Base-by-base conservation (phyloP, 2,113 vertebrate species). In the Holacanthus passer region DNA sequence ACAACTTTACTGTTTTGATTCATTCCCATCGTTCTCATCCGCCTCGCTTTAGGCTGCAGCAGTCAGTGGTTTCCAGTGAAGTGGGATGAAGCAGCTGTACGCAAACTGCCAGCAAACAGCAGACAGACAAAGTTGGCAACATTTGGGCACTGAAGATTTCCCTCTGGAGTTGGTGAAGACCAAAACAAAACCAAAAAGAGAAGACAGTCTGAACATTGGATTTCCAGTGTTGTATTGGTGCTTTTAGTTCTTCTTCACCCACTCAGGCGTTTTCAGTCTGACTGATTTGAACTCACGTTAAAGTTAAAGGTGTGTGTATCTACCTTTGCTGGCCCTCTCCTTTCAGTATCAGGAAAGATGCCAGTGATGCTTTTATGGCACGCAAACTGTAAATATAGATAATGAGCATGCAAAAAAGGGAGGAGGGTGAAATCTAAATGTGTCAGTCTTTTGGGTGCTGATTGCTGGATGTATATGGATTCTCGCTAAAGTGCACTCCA, bases 381-480 rank as follows among this genome's bases (percentile, higher is more conserved):
- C 8, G 14, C 31, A 43, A 52, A 58, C 52, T 50, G 19, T 59
- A 77, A 72, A 80, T 41, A 64, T 22, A 59, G 29, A 81, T 68
- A 22, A 68, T 27, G 16, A 65, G 60, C 52, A n/a, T 12, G 29
- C 43, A 6, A 31, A 11, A 65, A 27, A n/a, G 11, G n/a, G 1
- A 58, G 22, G 27, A 22, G 4, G 41, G 12, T 65, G 69, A 63
- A 74, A 79, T 75, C 43, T 50, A 22, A 50, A 17, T 64, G 29
- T 56, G 45, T 22, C 22, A 10, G 24, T 50, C 53, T 52, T 52
- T 63, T 29, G 55, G 77, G 73, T 84, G 63, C n/a, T 52, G 73
- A 70, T 81, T 81, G 60, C 43, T 19, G 9, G 35, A 84, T 66
- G 58, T 48, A 31, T 48, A 55, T 17, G 17, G 67, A 47, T 41